A percentile compares a stretch with the other conserved stretches of the same genome.
Evolutionary conservation across 2,797 vertebrate species (phyloP).

Genomic region (Sebastes iracundus): DNA sequence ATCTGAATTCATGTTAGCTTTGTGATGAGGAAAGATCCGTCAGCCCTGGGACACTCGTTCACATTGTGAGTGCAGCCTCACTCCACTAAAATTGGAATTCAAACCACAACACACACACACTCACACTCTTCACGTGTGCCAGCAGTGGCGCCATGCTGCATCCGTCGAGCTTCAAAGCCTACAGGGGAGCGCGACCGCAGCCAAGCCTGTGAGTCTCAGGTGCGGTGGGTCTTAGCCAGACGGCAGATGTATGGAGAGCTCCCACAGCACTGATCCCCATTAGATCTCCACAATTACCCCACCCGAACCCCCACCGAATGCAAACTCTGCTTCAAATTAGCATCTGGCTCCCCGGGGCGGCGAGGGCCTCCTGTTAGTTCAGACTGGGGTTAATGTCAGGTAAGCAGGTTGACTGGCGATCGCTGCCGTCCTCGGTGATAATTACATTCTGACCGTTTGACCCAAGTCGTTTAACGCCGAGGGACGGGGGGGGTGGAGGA

Average conservation of each 20-base stretch:
- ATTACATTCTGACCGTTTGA: conserved; percentile 81
- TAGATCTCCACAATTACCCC: conserved; percentile 75
- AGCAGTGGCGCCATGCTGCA: conserved; percentile 61
- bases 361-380: conserved; percentile 70
- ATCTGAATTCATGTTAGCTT: neutral
- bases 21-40: neutral
- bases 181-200: conserved; percentile 55
- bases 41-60: neutral
- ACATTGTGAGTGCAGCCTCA: conserved; percentile 17
- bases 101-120: conserved; percentile 39
- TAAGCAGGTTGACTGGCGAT: conserved; percentile 71
- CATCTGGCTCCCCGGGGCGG: conserved; percentile 68
- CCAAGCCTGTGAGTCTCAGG: conserved; percentile 75
- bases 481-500: conserved; percentile 13
- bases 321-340: conserved; percentile 80
- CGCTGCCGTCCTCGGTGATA: conserved; percentile 66
- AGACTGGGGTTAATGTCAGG: conserved; percentile 80
- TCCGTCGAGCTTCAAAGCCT: conserved; percentile 61
- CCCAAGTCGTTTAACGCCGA: conserved; percentile 68
- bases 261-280: conserved; percentile 79
- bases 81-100: conserved; percentile 32
- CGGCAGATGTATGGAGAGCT: conserved; percentile 78
- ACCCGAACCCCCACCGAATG: conserved; percentile 10
- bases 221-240: conserved; percentile 73
- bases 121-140: conserved; percentile 38